phyloP scores from a whole-genome alignment of 2,888 invertebrate species.

The Spisula solida region DNA sequence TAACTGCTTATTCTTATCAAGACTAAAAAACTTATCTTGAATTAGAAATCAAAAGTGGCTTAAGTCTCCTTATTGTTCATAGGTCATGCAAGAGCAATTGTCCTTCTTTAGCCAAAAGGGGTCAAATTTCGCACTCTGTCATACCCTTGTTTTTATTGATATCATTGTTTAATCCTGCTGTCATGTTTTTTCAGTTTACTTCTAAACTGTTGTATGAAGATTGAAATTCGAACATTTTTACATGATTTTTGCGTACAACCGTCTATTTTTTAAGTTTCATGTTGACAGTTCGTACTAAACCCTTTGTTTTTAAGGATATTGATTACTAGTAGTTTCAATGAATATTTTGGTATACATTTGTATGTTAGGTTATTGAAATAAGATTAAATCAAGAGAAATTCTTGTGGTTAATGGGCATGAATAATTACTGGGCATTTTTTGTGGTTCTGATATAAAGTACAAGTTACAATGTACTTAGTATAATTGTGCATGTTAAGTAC shows the following conservation, averaged over 20 bases:
- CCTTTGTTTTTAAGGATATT: not conserved
- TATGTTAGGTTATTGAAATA: not conserved
- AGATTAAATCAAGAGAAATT: not conserved
- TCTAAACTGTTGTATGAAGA: not conserved
- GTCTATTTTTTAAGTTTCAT: not conserved
- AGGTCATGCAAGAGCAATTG: not conserved
- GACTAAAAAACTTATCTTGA: not conserved
- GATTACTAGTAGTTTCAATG: not conserved
- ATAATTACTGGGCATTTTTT: not conserved
- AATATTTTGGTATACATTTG: not conserved
- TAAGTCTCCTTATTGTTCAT: not conserved
- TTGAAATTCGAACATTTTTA: not conserved
- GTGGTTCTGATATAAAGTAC: not conserved
- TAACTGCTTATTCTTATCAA: not conserved
- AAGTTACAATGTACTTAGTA: too few relatives aligned
- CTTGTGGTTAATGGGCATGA: not conserved
- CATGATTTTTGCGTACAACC: not conserved
- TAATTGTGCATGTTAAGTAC: not conserved
- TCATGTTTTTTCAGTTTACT: not conserved
- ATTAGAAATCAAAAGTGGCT: slow-evolving; percentile 5
- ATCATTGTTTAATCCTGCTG: not conserved
- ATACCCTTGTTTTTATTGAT: not conserved
- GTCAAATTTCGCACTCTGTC: not conserved
- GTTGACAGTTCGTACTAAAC: not conserved
- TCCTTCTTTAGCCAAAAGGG: slow-evolving; percentile 8